Base-by-base conservation (phyloP, 2,797 vertebrate genomes). In the Bovichtus diacanthus region DNA sequence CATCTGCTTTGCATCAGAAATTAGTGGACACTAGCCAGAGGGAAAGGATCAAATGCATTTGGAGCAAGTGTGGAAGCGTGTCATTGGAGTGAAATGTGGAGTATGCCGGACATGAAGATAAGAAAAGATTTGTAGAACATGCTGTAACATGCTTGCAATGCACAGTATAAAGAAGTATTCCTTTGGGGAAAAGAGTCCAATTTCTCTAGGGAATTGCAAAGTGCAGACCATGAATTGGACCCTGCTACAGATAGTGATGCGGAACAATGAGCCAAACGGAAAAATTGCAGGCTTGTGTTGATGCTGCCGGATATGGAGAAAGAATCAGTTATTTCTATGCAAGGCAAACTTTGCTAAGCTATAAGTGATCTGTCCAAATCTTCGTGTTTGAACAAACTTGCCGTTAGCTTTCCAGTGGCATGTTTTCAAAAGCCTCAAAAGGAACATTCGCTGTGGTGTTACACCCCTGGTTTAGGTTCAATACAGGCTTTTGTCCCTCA, bases 221-320 rank as follows among this genome's bases (percentile, higher is more conserved):
- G 31, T n/a, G 15, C 61, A 80, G 23, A 69, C 70, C 68, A 69
- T 70, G 81, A 80, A 87, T 82, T 74, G 73, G 75, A 81, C 62
- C 31, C 79, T 82, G 59, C 69, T 77, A 75, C 74, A 82, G 81
- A 87, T 70, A 82, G 77, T 38, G 67, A 53, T 71, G 77, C 81
- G 78, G 83, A 90, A 91, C 76, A 84, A 86, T 79, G 80, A 82
- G 62, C 70, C 81, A 81, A 91, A 88, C 88, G 85, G 69, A 78
- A 69, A 84, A 89, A 91, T 91, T 78, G 88, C 75, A 89, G 85
- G 75, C 71, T 80, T 66, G 58, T 53, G 80, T 71, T 72, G 83
- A 80, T 53, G 60, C 75, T 74, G 83, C 85, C 84, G 75, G 83
- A 78, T 71, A 73, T 78, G 50, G 58, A 74, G 67, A 39, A 47